These are phyloP conservation scores for Hipposideros armiger DNA, from an alignment of 2,113 vertebrate genomes.

Conservation along the genomic window DNA sequence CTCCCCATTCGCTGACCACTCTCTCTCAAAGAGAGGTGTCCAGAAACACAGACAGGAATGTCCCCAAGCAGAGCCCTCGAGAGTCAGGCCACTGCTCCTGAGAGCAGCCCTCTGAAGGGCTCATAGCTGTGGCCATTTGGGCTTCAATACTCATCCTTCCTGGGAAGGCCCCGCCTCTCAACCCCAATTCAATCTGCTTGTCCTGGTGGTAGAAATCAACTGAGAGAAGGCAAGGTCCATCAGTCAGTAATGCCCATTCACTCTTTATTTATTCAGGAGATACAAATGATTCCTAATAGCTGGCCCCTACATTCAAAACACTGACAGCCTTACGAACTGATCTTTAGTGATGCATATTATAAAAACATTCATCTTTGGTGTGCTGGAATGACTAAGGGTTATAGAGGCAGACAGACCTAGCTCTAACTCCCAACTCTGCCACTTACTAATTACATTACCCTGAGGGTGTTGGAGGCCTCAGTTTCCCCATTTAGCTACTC, in stretches of 20 bases:
- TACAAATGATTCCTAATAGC: not conserved
- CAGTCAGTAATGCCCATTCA: not conserved
- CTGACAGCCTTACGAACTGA: not conserved
- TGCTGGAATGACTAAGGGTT: not conserved
- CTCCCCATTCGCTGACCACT: not conserved
- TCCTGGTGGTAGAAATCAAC: not conserved
- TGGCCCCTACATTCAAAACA: not conserved
- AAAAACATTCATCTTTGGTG: not conserved
- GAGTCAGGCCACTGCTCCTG: not conserved
- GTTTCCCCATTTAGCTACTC: not conserved
- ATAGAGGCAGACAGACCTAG: not conserved
- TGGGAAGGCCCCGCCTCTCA: not conserved
- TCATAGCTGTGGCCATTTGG: not conserved
- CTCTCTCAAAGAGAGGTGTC: not conserved
- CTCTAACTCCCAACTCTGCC: not conserved
- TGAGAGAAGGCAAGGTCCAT: not conserved
- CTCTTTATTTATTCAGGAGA: conserved; percentile 23
- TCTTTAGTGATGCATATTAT: not conserved
- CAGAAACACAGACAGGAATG: not conserved
- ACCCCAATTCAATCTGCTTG: not conserved
- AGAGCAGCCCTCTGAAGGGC: not conserved
- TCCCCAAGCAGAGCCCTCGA: not conserved
- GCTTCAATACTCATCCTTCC: not conserved
- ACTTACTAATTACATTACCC: not conserved
- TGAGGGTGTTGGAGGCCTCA: not conserved